Conservation (phyloP, 2,113 vertebrate genomes). For the Heptranchias perlo region DNA sequence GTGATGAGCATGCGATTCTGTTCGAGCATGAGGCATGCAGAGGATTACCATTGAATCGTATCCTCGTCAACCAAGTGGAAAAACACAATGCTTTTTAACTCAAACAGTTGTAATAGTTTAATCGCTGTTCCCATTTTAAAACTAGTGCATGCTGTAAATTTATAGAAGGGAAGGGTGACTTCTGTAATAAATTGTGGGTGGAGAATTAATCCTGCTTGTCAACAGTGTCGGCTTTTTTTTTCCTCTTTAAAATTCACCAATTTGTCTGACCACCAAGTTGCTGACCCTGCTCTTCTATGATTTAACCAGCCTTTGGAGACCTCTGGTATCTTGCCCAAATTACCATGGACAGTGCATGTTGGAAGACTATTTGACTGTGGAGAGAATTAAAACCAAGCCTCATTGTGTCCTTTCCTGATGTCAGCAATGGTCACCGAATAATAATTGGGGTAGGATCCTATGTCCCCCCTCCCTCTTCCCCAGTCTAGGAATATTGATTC, state of each 20-base stretch:
- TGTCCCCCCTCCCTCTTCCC: too few species aligned
- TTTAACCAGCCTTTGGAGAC: neutral
- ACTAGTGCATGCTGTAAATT: neutral
- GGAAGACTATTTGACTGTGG: neutral
- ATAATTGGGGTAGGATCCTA: neutral
- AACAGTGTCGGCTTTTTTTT: neutral
- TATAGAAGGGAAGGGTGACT: neutral
- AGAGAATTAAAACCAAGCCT: neutral
- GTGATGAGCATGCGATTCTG: neutral
- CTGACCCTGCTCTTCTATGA: neutral
- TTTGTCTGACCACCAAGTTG: neutral
- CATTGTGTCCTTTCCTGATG: neutral
- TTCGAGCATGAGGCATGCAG: neutral
- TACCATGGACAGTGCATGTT: neutral
- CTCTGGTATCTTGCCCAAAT: neutral
- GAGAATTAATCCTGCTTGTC: neutral
- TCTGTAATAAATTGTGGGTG: neutral
- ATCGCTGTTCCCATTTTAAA: neutral
- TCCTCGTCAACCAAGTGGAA: neutral
- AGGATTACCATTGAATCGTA: neutral
- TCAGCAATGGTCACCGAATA: neutral
- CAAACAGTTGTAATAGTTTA: neutral
- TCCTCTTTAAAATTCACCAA: neutral
- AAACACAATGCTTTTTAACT: neutral
- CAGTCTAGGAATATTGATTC: too few species aligned